A percentile compares a stretch with the other conserved stretches of the same genome.
These are phyloP conservation scores for Halesus radiatus DNA, from an alignment of 1,140 invertebrate species.

Conservation along the genomic window DNA sequence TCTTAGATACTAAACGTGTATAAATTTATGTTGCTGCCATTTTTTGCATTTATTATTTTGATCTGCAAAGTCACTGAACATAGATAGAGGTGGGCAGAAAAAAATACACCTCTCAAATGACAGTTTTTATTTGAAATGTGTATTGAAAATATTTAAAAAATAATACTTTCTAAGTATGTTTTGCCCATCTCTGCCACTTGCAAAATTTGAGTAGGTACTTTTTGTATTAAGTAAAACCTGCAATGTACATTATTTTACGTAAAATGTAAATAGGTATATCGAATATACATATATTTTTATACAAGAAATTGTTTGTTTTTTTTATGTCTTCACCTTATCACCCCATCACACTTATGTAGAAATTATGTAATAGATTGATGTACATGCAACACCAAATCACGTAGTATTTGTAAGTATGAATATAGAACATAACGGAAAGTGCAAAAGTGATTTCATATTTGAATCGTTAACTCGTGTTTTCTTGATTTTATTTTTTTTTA, in stretches of 20 bases:
- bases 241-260: conserved; percentile 53
- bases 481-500: conserved; percentile 21
- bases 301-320: conserved; percentile 44
- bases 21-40: conserved; percentile 21
- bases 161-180: conserved; percentile 40
- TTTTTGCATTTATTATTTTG: conserved; percentile 34
- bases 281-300: conserved; percentile 50
- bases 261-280: conserved; percentile 55
- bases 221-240: conserved; percentile 44
- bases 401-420: neutral
- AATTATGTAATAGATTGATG: neutral
- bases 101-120: conserved; percentile 44
- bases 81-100: conserved; percentile 51
- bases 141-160: conserved; percentile 43
- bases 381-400: neutral
- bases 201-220: conserved; percentile 48
- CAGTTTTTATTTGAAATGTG: conserved; percentile 31
- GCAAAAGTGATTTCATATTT: too few relatives aligned
- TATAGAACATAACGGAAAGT: neutral
- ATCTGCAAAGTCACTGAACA: conserved; percentile 39
- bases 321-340: conserved; percentile 18
- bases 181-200: conserved; percentile 54
- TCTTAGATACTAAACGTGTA: conserved; percentile 31
- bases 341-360: neutral
- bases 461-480: neutral